A percentile compares a stretch with the other conserved stretches of the same genome.
Conservation (phyloP, 2,797 vertebrate species). For the Champsocephalus esox region DNA sequence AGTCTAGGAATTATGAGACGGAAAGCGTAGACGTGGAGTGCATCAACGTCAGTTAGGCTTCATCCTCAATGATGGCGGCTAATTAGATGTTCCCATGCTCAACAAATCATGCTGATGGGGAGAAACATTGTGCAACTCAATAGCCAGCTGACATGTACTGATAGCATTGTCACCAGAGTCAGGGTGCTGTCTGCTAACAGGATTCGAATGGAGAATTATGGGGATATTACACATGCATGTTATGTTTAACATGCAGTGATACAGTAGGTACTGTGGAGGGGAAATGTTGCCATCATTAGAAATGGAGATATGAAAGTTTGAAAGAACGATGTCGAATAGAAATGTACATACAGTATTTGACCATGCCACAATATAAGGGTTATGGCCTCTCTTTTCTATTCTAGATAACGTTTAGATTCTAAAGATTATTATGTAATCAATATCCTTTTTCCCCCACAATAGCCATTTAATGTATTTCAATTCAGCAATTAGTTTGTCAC, state of each 20-base stretch:
- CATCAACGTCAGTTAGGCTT: conserved; percentile 72
- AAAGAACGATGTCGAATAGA: conserved; percentile 15
- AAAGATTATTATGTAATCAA: no score
- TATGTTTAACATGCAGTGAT: conserved; percentile 55
- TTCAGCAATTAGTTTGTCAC: neutral
- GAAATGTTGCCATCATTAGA: conserved; percentile 16
- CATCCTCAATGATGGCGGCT: conserved; percentile 66
- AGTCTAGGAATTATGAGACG: conserved; percentile 59
- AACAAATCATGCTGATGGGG: conserved; percentile 72
- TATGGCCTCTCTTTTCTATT: no score
- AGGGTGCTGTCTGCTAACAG: conserved; percentile 51
- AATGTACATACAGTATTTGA: neutral
- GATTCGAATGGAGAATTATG: conserved; percentile 44
- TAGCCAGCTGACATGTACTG: conserved; percentile 71
- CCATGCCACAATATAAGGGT: no score
- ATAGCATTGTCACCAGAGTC: conserved; percentile 70
- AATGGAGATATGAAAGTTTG: conserved; percentile 6
- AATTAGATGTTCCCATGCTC: conserved; percentile 77
- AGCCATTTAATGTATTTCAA: no score
- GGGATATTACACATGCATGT: conserved; percentile 40
- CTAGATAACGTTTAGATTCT: no score
- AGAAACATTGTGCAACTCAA: conserved; percentile 73
- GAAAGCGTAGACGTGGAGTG: conserved; percentile 56
- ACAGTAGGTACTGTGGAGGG: conserved; percentile 28
- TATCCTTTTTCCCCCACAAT: no score